These are phyloP conservation scores for Lanius ludovicianus DNA, from an alignment of 2,113 vertebrate species.

Conservation along the genomic window DNA sequence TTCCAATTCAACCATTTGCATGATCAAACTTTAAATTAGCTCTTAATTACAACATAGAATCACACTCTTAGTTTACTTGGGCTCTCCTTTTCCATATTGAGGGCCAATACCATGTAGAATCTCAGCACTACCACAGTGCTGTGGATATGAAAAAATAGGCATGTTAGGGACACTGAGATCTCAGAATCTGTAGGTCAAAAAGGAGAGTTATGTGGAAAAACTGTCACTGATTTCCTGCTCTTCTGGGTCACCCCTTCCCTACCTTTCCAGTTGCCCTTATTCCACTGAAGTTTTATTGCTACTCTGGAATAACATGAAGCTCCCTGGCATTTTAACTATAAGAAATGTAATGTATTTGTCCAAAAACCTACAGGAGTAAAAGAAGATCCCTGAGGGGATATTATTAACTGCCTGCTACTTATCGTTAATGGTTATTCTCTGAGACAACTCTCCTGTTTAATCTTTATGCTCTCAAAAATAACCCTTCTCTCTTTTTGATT, in stretches of 20 bases:
- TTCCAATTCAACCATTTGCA: neutral
- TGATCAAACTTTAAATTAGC: neutral
- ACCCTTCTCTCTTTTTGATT: constrained; percentile 72
- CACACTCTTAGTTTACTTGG: neutral
- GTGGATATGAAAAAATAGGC: neutral
- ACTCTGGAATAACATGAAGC: neutral
- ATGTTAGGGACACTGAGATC: neutral
- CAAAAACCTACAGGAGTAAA: constrained; percentile 51
- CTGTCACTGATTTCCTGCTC: neutral
- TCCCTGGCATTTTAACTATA: neutral
- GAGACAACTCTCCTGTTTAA: constrained; percentile 72
- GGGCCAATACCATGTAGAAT: neutral
- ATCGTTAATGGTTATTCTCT: constrained; percentile 64
- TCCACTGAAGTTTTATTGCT: constrained; percentile 35
- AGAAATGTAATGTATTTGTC: constrained; percentile 58
- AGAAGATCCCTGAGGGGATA: constrained; percentile 58
- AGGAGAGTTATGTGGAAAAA: neutral
- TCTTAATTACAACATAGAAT: neutral
- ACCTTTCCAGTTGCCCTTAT: neutral
- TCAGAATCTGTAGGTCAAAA: neutral
- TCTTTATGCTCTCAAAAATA: constrained; percentile 71
- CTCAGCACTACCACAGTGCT: neutral
- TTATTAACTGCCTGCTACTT: constrained; percentile 66
- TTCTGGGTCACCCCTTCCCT: neutral
- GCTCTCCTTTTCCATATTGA: neutral